These are phyloP conservation scores for Goniozus legneri DNA, from an alignment of 1,140 invertebrate genomes.

Conservation along the genomic window DNA sequence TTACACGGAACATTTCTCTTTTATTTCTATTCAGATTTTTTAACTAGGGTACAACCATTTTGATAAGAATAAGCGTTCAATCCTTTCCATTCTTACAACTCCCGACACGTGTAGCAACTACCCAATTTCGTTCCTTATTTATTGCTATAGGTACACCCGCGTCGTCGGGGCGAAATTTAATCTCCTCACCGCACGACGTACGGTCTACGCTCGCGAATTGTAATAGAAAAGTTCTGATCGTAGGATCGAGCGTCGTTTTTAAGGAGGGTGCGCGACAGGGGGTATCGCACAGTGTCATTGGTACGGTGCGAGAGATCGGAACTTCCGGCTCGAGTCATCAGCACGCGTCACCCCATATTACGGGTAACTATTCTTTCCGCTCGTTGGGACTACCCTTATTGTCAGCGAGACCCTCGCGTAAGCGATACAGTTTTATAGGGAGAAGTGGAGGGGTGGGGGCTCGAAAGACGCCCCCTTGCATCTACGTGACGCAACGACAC, in stretches of 20 bases:
- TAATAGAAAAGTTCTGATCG: too few species aligned
- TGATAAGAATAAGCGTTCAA: too few species aligned
- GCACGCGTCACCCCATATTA: constrained; percentile 45
- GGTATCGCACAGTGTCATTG: background rate
- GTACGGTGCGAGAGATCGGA: constrained; percentile 29
- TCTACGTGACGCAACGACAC: constrained; percentile 8
- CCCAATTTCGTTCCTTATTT: too few species aligned
- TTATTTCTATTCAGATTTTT: too few species aligned
- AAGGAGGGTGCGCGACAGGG: constrained; percentile 12
- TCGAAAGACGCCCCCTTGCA: background rate
- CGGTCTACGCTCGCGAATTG: too few species aligned
- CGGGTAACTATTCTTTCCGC: constrained; percentile 48
- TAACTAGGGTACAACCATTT: too few species aligned
- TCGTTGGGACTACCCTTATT: constrained; percentile 36
- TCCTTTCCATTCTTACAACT: too few species aligned
- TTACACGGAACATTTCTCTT: too few species aligned
- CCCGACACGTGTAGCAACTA: too few species aligned
- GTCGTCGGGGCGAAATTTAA: too few species aligned
- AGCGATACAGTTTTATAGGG: constrained; percentile 38
- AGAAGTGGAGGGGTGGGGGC: constrained; percentile 9
- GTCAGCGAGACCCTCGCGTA: constrained; percentile 33
- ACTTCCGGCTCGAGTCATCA: constrained; percentile 48
- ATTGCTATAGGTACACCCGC: too few species aligned
- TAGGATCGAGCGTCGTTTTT: constrained; percentile 13
- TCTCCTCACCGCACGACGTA: too few species aligned